Evolutionary conservation across 2,113 vertebrate species (phyloP), one percentile per base, ranked within the genome.

Genomic region (Verasper variegatus): DNA sequence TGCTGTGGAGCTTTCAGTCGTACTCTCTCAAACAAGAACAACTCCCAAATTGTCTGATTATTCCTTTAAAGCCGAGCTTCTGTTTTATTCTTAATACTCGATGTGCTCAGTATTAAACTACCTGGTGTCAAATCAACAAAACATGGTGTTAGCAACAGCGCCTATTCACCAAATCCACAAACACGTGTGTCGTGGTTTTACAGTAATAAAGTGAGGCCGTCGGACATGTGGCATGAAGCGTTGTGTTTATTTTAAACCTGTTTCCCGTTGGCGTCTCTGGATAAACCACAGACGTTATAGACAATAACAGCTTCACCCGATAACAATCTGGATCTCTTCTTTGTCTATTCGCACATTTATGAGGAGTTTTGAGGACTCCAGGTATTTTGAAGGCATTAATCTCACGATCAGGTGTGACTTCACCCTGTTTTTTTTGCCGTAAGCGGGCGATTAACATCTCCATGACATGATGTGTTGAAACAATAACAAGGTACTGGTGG

Each of bases 121-220:
- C 14, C 55, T 37, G 64, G 82, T 86, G 77, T 81, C 81, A 62
- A 73, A 74, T 45, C 80, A 87, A 85, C 74, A 88, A 31, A 80
- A n/a, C 12, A 13, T n/a, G 68, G 35, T 13, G 80, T 47, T 81
- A 49, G 83, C 75, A 85, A 68, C 75, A 8, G 37, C 55, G 35
- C 52, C 81, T 68, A 59, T 88, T 90, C 81, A 83, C 1, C 0
- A 2, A 15, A 52, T 37, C 51, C 56, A 60, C 51, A 2, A 8
- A 65, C 57, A 24, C 20, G 59, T 63, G 55, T 68, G 17, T 23
- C 20, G 51, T 20, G 45, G 23, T 67, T 68, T 56, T 68, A 5
- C 2, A 13, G 10, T 37, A 8, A 27, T 35, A 35, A n/a, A 23
- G 12, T 37, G 3, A 40, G 17, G 60, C 8, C 35, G 54, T 27